Percentiles rank a stretch among this genome's conserved stretches.
Conservation (phyloP, 53 echinoderm and acorn worm genomes). For the Mesocentrotus franciscanus region DNA sequence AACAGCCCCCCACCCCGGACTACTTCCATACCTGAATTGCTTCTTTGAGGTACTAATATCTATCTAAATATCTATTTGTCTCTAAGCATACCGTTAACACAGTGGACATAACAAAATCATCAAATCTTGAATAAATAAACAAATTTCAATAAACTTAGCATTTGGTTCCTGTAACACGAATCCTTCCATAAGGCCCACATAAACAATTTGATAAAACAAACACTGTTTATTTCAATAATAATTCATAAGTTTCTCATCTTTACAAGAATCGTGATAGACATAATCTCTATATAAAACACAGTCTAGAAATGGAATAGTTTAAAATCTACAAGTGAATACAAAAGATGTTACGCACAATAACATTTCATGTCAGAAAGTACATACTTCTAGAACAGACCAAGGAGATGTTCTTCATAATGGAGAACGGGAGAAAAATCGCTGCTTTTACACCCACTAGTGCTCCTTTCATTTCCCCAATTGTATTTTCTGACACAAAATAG, state of each 20-base stretch:
- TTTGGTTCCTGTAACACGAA: constrained; percentile 11
- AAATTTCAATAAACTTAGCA: neutral
- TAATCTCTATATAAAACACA: constrained; percentile 33
- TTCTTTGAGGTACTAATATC: neutral
- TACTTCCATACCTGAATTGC: neutral
- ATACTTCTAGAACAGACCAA: neutral
- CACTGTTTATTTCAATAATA: constrained; percentile 21
- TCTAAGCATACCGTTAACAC: neutral
- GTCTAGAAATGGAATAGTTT: constrained; percentile 52
- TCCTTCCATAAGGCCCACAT: constrained; percentile 46
- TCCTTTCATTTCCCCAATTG: neutral
- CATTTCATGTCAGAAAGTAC: constrained; percentile 32
- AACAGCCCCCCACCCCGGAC: neutral
- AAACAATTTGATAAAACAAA: constrained; percentile 27
- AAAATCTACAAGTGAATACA: constrained; percentile 55
- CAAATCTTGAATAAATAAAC: constrained; percentile 43
- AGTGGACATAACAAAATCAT: neutral
- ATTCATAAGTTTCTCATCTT: constrained; percentile 28
- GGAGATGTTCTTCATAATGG: neutral
- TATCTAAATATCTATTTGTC: neutral
- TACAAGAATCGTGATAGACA: constrained; percentile 39
- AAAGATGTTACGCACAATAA: neutral
- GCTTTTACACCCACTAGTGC: neutral
- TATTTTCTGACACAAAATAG: constrained; percentile 11
- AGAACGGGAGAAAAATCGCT: neutral